Evolutionary conservation across 2,888 invertebrate genomes (phyloP).

Genomic region (Apodemia duryi): DNA sequence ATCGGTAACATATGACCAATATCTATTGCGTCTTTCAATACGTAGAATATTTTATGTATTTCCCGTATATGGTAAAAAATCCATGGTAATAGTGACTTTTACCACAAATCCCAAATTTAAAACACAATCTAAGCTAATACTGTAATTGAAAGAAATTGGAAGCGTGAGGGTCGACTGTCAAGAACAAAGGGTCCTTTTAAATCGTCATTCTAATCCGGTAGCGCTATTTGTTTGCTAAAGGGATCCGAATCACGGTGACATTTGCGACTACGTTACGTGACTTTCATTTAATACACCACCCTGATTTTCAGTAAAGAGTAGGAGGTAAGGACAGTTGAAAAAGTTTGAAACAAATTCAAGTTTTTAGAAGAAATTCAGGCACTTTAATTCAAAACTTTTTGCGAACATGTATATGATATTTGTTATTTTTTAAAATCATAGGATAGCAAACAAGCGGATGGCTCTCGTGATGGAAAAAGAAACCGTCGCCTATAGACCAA

Average conservation of each 20-base stretch:
- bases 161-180: constrained; percentile 44
- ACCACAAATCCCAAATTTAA: constrained; percentile 1
- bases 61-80: not conserved
- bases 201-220: constrained; percentile 58
- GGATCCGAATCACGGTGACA: constrained; percentile 42
- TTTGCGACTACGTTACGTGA: constrained; percentile 53
- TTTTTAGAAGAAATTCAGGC: not conserved
- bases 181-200: constrained; percentile 56
- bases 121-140: constrained; percentile 33
- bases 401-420: too few species aligned
- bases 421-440: too few species aligned
- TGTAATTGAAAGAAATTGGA: constrained; percentile 68
- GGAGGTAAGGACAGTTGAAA: not conserved
- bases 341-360: not conserved
- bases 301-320: constrained; percentile 9
- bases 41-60: too few species aligned
- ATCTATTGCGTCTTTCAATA: too few species aligned
- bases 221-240: constrained; percentile 69
- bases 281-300: constrained; percentile 41
- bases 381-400: too few species aligned
- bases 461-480: too few species aligned
- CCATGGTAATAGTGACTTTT: not conserved
- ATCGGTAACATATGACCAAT: too few species aligned
- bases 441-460: too few species aligned
- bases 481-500: too few species aligned